phyloP scores from a whole-genome alignment of 2,888 invertebrate species.

The Aproaerema taeniolella region DNA sequence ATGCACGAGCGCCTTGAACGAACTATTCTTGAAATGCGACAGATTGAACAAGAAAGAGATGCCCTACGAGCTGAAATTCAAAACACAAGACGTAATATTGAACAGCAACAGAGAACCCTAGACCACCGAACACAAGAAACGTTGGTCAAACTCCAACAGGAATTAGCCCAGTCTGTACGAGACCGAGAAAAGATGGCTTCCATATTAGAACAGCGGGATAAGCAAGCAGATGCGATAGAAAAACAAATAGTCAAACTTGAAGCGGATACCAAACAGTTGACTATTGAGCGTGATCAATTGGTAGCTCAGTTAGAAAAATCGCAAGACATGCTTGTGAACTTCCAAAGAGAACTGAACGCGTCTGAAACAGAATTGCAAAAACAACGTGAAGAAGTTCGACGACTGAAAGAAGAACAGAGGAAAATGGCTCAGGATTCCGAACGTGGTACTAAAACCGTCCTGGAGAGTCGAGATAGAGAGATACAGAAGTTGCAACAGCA shows the following conservation, averaged over 20 bases:
- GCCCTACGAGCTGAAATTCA: conserved; percentile 82
- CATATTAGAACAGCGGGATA: conserved; percentile 86
- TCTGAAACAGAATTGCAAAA: conserved; percentile 90
- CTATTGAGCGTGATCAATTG: conserved; percentile 90
- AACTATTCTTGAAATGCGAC: conserved; percentile 82
- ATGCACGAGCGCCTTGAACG: conserved; percentile 89
- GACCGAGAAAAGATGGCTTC: conserved; percentile 88
- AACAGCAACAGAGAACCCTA: conserved; percentile 80
- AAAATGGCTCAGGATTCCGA: conserved; percentile 84
- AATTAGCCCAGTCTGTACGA: conserved; percentile 82
- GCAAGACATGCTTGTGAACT: conserved; percentile 94
- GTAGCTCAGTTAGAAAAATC: conserved; percentile 94
- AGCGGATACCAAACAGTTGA: conserved; percentile 89
- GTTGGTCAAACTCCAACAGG: conserved; percentile 83
- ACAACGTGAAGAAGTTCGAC: conserved; percentile 86
- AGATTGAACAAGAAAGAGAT: conserved; percentile 85
- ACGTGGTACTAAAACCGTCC: conserved; percentile 82
- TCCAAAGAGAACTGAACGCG: conserved; percentile 92
- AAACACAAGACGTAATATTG: conserved; percentile 79
- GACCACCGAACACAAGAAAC: conserved; percentile 85
- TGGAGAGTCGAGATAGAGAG: conserved; percentile 84
- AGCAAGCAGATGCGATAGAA: conserved; percentile 88
- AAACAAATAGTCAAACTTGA: conserved; percentile 91
- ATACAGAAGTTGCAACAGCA: conserved; percentile 83
- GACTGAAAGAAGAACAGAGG: conserved; percentile 84